These are phyloP conservation scores for Teleiodes luculella DNA, from an alignment of 2,888 invertebrate genomes.

Conservation along the genomic window DNA sequence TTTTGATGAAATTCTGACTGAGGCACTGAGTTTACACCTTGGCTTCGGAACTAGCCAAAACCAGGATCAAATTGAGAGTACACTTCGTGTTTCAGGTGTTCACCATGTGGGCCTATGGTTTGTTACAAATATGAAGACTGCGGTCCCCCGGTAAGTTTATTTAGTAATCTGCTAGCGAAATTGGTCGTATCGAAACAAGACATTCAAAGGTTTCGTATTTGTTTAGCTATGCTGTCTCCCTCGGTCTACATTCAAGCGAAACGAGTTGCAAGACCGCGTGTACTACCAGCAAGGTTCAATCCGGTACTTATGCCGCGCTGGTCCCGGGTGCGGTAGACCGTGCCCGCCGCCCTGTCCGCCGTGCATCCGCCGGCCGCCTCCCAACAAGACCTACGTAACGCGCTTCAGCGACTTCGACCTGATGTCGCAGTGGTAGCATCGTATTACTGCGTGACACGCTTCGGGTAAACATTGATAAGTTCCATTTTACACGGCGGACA, in stretches of 20 bases:
- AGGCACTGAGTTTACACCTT: too few species aligned
- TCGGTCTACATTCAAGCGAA: slow-evolving; percentile 74
- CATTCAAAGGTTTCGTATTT: slow-evolving; percentile 16
- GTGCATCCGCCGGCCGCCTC: slow-evolving; percentile 67
- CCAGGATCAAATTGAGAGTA: neutral
- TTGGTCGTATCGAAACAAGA: neutral
- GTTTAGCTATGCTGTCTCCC: slow-evolving; percentile 71
- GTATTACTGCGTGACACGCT: slow-evolving; percentile 36
- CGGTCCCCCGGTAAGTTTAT: slow-evolving; percentile 62
- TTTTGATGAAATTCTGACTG: too few species aligned
- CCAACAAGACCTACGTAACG: slow-evolving; percentile 71
- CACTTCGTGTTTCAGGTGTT: slow-evolving; percentile 53
- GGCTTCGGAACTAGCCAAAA: too few species aligned
- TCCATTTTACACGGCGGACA: slow-evolving; percentile 56
- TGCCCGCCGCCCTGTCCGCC: slow-evolving; percentile 69
- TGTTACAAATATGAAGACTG: slow-evolving; percentile 76
- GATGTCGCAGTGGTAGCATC: slow-evolving; percentile 63
- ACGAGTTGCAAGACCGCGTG: slow-evolving; percentile 73
- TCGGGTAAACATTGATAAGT: slow-evolving; percentile 61
- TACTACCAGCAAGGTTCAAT: slow-evolving; percentile 74
- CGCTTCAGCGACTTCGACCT: slow-evolving; percentile 73
- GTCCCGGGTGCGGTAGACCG: slow-evolving; percentile 50
- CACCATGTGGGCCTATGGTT: slow-evolving; percentile 70
- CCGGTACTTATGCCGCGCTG: slow-evolving; percentile 68
- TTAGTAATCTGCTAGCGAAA: neutral